Conservation (phyloP, 2,888 invertebrate genomes). For the Operophtera brumata region DNA sequence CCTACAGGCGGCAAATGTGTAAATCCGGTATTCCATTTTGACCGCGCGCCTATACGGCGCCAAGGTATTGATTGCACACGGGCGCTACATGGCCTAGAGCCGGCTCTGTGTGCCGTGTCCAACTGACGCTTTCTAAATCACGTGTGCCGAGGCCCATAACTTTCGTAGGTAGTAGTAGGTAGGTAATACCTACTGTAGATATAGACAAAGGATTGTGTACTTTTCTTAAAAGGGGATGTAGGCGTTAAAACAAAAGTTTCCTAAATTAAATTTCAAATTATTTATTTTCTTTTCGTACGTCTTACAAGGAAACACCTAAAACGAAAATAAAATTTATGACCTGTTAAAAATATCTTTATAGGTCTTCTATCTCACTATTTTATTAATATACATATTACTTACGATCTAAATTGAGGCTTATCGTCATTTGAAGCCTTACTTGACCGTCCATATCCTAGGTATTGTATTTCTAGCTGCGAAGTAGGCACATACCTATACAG, state of each 20-base stretch:
- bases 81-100: no score
- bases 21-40: no score
- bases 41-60: no score
- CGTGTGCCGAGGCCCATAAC: no score
- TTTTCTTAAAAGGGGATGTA: no score
- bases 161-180: no score
- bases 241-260: slow-evolving; percentile 6
- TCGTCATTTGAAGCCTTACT: background rate
- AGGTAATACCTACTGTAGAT: no score
- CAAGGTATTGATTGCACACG: no score
- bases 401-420: background rate
- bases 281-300: slow-evolving; percentile 43
- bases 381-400: background rate
- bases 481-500: background rate
- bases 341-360: slow-evolving; percentile 17
- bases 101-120: no score
- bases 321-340: slow-evolving; percentile 34
- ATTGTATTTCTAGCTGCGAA: background rate
- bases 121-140: no score
- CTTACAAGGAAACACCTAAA: slow-evolving; percentile 39
- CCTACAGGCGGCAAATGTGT: no score
- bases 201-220: no score
- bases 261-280: slow-evolving; percentile 33
- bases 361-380: slow-evolving; percentile 14
- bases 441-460: background rate